phyloP scores from a whole-genome alignment of 2,113 vertebrate genomes.

The Tichodroma muraria region DNA sequence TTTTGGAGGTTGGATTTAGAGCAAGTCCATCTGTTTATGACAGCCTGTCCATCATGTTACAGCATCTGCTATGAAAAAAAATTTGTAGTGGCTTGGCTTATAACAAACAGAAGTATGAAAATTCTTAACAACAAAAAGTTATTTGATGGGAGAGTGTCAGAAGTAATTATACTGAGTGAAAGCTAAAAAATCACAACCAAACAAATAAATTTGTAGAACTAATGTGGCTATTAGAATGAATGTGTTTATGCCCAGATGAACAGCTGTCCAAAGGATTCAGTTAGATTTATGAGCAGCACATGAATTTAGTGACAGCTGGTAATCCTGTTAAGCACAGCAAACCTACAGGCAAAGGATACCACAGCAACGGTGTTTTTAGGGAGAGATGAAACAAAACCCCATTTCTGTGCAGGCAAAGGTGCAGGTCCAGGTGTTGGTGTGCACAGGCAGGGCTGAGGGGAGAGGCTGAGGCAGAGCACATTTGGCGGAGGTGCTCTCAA shows the following conservation, averaged over 20 bases:
- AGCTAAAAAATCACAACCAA: not conserved
- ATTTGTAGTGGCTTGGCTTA: not conserved
- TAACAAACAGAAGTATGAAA: not conserved
- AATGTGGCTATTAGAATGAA: slow-evolving; percentile 8
- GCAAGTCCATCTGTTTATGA: slow-evolving; percentile 17
- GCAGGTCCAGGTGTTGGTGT: accelerated
- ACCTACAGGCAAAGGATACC: not conserved
- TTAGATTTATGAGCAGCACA: not conserved
- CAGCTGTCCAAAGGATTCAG: slow-evolving; percentile 47
- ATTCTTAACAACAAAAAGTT: not conserved
- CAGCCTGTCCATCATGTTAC: not conserved
- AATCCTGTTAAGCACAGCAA: slow-evolving; percentile 4
- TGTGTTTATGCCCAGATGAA: slow-evolving; percentile 50
- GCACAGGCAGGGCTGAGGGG: accelerated
- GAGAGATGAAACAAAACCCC: not conserved
- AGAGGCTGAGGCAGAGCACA: not conserved
- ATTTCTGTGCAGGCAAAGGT: not conserved
- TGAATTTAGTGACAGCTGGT: slow-evolving; percentile 40
- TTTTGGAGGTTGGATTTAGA: not conserved
- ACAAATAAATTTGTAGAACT: slow-evolving; percentile 14
- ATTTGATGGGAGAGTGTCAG: not conserved
- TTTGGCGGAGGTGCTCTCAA: not conserved
- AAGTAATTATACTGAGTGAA: not conserved
- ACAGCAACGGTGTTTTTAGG: not conserved
- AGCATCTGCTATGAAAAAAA: not conserved